Base-by-base conservation (phyloP, 1,140 invertebrate species). In the Drosophila repletoides region DNA sequence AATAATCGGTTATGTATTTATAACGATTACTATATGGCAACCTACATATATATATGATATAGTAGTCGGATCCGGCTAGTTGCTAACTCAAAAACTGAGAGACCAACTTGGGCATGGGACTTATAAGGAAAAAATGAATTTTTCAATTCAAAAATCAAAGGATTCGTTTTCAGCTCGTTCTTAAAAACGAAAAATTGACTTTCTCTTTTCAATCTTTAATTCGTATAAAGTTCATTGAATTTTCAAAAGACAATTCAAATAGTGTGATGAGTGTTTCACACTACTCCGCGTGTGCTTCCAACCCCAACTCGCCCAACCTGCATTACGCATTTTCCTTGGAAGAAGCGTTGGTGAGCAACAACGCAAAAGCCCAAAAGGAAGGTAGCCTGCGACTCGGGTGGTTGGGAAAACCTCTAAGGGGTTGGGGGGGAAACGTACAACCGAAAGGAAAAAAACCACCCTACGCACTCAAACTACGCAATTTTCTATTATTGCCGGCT, bases 401-500 rank as follows among this genome's bases (percentile, higher is more conserved):
- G 68, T 68, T 71, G 43, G 66, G 67, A 64, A 79, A 73, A 86
- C 31, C 58, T 59, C 21, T 7, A 19, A 14, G 34, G 52, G 49
- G 49, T 33, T 28, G 36, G 24, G 49, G 59, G 43, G 41, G 29
- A 6, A 21, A 22, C 12, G 38, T 21, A 43, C 21, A 51, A 5
- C 2, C 19, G 24, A 3, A 33, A 24, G 10, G 26, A 46, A 41
- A 55, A 60, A 69, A 77, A 22, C 83, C 71, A 80, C 80, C 83
- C 72, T 60, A 26, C 28, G 5, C 5, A 29, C 19, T 7, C 36
- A 33, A 22, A 75, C 46, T 72, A 81, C 83, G 83, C 71, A 84
- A 65, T 80, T 86, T 72, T 52, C 19, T 80, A 45, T 88, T 84
- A 66, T 72, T 72, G 63, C 63, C 81, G 75, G 67, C 52, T 40